Conservation (phyloP, 2,113 vertebrate genomes). For the Glaucidium brasilianum region DNA sequence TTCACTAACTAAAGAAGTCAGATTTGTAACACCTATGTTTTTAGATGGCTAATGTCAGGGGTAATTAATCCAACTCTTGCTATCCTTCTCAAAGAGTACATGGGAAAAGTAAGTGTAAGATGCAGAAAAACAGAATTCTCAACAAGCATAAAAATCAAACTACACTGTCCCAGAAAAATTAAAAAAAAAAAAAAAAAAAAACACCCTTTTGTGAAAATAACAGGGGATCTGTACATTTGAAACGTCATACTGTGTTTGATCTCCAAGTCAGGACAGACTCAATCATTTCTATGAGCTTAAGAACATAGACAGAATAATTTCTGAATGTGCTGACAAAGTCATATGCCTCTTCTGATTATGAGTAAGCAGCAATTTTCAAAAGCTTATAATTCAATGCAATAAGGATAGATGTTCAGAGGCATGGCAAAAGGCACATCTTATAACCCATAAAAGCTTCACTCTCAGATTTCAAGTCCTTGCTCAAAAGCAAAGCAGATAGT, state of each 20-base stretch:
- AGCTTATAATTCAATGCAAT: constrained; percentile 35
- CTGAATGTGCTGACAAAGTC: constrained; percentile 51
- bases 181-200: neutral
- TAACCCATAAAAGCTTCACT: neutral
- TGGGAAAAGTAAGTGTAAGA: neutral
- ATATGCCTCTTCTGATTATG: constrained; percentile 24
- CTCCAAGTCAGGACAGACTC: constrained; percentile 15
- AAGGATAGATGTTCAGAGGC: neutral
- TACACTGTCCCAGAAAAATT: neutral
- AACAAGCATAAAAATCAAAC: constrained; percentile 17
- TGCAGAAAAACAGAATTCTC: neutral
- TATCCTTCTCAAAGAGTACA: neutral
- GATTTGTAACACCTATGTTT: neutral
- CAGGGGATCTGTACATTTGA: constrained; percentile 19
- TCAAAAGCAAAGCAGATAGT: constrained; percentile 3
- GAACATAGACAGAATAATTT: constrained; percentile 20
- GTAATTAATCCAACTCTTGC: neutral
- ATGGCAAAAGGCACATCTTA: constrained; percentile 25
- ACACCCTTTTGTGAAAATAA: constrained; percentile 17
- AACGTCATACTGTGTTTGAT: constrained; percentile 27
- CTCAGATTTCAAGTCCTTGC: neutral
- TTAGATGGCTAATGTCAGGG: neutral
- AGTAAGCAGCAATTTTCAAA: constrained; percentile 52
- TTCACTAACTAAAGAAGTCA: neutral
- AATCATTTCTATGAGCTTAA: constrained; percentile 40